Percentiles rank a stretch among this genome's conserved stretches.
Conservation (phyloP, 2,888 invertebrate species). For the Cataglyphis livida region DNA sequence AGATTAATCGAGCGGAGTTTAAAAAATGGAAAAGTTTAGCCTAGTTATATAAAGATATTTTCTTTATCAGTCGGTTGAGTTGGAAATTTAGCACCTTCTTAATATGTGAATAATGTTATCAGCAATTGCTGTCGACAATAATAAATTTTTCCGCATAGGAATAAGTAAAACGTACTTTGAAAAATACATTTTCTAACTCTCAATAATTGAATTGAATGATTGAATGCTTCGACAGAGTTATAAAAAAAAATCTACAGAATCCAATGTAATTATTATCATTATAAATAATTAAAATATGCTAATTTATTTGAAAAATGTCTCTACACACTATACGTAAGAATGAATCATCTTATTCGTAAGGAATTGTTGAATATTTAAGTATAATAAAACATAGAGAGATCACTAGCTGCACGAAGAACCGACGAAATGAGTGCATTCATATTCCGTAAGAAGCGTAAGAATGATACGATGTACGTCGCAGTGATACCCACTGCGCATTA, state of each 20-base stretch:
- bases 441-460: constrained; percentile 50
- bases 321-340: background rate
- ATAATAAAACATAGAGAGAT: constrained; percentile 34
- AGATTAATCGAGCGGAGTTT: constrained; percentile 15
- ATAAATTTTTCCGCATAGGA: too few species aligned
- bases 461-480: constrained; percentile 42
- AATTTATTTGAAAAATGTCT: background rate
- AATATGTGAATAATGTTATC: constrained; percentile 15
- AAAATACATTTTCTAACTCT: too few species aligned
- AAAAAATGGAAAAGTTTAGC: background rate
- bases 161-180: too few species aligned
- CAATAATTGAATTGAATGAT: too few species aligned
- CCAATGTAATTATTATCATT: background rate
- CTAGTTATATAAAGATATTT: background rate
- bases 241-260: background rate
- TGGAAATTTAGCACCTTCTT: constrained; percentile 5
- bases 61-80: constrained; percentile 11
- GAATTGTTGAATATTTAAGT: constrained; percentile 13
- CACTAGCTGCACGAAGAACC: constrained; percentile 3
- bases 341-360: constrained; percentile 4
- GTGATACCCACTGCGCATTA: constrained; percentile 46
- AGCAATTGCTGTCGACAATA: background rate
- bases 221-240: too few species aligned
- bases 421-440: constrained; percentile 32
- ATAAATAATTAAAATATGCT: background rate